Evolutionary conservation across 2,113 vertebrate species (phyloP).

Genomic region (Hypomesus transpacificus): DNA sequence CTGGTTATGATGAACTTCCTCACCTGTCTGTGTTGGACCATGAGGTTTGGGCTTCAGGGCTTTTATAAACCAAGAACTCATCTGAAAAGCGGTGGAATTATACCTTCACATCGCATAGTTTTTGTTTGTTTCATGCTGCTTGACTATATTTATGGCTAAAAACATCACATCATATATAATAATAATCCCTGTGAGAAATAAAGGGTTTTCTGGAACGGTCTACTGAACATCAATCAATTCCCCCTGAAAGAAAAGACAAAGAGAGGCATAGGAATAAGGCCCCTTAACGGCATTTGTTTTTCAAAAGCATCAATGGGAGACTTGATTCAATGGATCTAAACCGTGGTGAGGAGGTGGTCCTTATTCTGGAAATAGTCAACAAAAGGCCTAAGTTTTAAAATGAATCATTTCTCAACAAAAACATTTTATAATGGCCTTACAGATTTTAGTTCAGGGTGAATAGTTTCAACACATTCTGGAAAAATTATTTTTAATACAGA

Average conservation of each 20-base stretch:
- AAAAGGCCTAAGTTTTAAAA: slow-evolving; percentile 27
- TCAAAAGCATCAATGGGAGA: slow-evolving; percentile 38
- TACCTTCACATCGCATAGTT: slow-evolving; percentile 46
- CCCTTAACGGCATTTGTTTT: slow-evolving; percentile 54
- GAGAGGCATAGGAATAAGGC: slow-evolving; percentile 17
- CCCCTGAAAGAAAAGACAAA: slow-evolving; percentile 34
- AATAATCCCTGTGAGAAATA: slow-evolving; percentile 44
- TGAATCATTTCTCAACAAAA: slow-evolving; percentile 22
- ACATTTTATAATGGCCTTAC: slow-evolving; percentile 13
- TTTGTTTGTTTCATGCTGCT: slow-evolving; percentile 29
- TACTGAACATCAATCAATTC: slow-evolving; percentile 53
- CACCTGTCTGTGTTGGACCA: no score
- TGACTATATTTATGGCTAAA: slow-evolving; percentile 20
- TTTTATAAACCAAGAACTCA: slow-evolving; percentile 16
- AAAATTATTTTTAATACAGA: not conserved
- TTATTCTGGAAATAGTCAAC: slow-evolving; percentile 30
- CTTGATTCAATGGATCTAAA: slow-evolving; percentile 46
- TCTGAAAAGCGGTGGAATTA: slow-evolving; percentile 32
- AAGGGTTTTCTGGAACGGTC: slow-evolving; percentile 36
- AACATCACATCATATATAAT: slow-evolving; percentile 54
- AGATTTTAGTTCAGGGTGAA: not conserved
- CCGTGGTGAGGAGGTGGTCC: slow-evolving; percentile 43
- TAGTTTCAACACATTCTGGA: not conserved
- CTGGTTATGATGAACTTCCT: no score
- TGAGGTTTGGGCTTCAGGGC: slow-evolving; percentile 27